A percentile compares a stretch with the other conserved stretches of the same genome.
These are phyloP conservation scores for Calameuta idolon DNA, from an alignment of 2,888 invertebrate species.

Conservation along the genomic window DNA sequence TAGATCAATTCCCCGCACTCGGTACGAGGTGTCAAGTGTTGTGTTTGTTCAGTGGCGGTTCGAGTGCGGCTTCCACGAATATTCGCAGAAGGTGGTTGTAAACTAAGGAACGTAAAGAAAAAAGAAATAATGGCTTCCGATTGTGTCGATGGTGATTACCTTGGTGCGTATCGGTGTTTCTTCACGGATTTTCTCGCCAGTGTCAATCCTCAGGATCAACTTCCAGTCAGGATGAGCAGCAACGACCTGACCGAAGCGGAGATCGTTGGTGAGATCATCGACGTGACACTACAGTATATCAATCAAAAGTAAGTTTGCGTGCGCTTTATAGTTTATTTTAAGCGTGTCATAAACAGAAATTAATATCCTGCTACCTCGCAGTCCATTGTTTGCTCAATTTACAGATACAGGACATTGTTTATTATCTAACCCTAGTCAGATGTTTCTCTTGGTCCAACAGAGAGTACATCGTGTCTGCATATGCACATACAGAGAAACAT, in stretches of 20 bases:
- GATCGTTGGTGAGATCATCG: constrained; percentile 79
- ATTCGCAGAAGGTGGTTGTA: background rate
- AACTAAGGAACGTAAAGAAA: background rate
- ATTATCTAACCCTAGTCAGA: no score
- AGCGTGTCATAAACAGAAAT: background rate
- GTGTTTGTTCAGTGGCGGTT: background rate
- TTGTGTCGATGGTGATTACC: constrained; percentile 73
- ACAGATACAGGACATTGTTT: background rate
- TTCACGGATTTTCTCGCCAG: constrained; percentile 79
- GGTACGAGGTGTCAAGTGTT: background rate
- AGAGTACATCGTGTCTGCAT: background rate
- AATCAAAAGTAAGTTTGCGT: constrained; percentile 76
- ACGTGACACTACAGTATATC: constrained; percentile 82
- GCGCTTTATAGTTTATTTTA: background rate
- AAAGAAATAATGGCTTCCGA: constrained; percentile 46
- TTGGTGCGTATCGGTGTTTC: constrained; percentile 77
- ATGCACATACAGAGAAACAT: background rate
- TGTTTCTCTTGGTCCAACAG: no score
- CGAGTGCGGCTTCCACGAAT: background rate
- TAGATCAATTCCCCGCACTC: background rate
- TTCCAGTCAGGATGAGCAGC: constrained; percentile 79
- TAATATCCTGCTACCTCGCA: background rate
- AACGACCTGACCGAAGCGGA: constrained; percentile 78
- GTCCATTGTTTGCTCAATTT: background rate
- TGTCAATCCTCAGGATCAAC: constrained; percentile 78